Evolutionary conservation across 2,113 vertebrate genomes (phyloP).

Genomic region (Pholis gunnellus): DNA sequence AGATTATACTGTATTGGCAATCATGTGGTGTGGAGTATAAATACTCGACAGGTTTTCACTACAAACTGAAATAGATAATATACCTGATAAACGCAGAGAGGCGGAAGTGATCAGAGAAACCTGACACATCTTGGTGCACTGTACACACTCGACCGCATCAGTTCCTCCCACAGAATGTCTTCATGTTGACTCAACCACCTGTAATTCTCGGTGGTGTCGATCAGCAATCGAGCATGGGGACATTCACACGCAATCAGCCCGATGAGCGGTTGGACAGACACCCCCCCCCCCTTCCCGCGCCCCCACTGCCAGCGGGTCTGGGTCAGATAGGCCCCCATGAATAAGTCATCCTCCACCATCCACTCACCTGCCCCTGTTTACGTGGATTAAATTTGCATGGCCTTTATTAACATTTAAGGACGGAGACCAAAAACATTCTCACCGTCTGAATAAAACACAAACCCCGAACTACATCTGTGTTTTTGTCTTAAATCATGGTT

Average conservation of each 20-base stretch:
- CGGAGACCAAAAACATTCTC: conserved; percentile 12
- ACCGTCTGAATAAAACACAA: not conserved
- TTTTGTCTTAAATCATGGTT: not conserved
- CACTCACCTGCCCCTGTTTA: conserved; percentile 71
- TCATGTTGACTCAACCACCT: conserved; percentile 32
- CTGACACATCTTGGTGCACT: not conserved
- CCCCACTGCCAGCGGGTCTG: conserved; percentile 9
- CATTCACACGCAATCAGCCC: conserved; percentile 54
- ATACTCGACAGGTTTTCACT: not conserved
- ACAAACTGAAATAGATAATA: not conserved
- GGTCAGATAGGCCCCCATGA: conserved; percentile 65
- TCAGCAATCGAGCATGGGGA: conserved; percentile 39
- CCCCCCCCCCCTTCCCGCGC: not conserved
- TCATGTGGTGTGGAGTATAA: not conserved
- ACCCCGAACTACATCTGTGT: too few species aligned
- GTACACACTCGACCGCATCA: not conserved
- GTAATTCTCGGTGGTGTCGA: conserved; percentile 23
- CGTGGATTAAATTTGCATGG: conserved; percentile 74
- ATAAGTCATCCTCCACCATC: conserved; percentile 69
- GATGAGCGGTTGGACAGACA: conserved; percentile 35
- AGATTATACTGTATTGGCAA: not conserved
- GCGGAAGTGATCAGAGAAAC: not conserved
- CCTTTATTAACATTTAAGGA: conserved; percentile 77
- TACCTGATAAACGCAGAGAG: not conserved
- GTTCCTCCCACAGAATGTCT: not conserved